Evolutionary conservation across 2,888 invertebrate species (phyloP), one percentile per base, ranked within the genome.

Genomic region (Nomada flava): DNA sequence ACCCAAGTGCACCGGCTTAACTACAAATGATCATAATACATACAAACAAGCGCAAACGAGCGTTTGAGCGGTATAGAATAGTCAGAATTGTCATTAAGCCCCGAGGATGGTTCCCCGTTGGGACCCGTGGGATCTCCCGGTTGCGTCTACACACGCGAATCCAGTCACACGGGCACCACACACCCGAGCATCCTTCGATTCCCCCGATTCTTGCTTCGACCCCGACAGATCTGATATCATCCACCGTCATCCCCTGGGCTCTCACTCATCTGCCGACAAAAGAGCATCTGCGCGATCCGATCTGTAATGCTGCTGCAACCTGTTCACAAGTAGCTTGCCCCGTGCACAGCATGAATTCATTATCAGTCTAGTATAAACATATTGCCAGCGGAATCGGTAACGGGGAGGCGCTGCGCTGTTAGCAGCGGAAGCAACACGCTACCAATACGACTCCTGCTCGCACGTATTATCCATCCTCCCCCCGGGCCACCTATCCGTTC

Each of bases 321-420:
- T 93, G 93, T 91, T 92, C 90, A 78, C 90, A 89, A 88, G 86
- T 90, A 91, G 89, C 84, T 89, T 83, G 85, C 84, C 88, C 88
- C 76, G 74, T 86, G 88, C 89, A 70, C 89, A 87, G 84, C 91
- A 90, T 91, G 91, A 92, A 93, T 93, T 93, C 93, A 93, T 93
- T 93, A 93, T 92, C 91, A 89, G 89, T 79, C 91, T 93, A 93
- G 93, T 93, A 91, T 92, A 93, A 93, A 93, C 93, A 93, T 93
- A 93, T 93, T 93, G 93, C 84, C 81, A 79, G 80, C 80, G 72
- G 70, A 81, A 74, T 69, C 70, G 75, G 75, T 29, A 50, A 59
- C 63, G 60, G 74, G 71, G 75, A 70, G 81, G 68, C 78, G 82
- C 84, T 81, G 68, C 78, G 82, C 84, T 87, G 82, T 84, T 86